A percentile compares a stretch with the other conserved stretches of the same genome.
Evolutionary conservation across 2,797 vertebrate genomes (phyloP).

Genomic region (Esox masquinongy): DNA sequence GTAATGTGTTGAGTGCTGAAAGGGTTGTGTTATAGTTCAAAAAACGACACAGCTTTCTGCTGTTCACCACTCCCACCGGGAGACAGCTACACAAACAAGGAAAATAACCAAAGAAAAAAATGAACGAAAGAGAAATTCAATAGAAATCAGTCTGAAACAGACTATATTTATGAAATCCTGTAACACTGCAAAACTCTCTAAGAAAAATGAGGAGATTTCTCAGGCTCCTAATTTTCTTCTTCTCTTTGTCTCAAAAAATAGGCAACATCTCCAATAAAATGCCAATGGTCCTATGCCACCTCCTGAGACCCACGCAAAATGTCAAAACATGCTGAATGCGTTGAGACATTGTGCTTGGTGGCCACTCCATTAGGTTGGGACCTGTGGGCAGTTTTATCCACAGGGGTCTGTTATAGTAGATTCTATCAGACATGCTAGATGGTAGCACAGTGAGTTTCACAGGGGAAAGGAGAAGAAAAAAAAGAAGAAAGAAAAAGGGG

Average conservation of each 20-base stretch:
- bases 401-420: conserved; percentile 66
- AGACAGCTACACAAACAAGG: conserved; percentile 12
- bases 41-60: conserved; percentile 53
- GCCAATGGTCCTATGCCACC: conserved; percentile 1
- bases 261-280: background rate
- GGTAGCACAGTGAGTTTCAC: background rate
- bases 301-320: background rate
- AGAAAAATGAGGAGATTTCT: conserved; percentile 28
- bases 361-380: conserved; percentile 40
- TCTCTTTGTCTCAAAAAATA: background rate
- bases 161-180: background rate
- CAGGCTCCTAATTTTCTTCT: conserved; percentile 32
- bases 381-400: conserved; percentile 53
- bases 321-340: conserved; percentile 49
- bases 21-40: conserved; percentile 46
- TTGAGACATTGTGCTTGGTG: conserved; percentile 71
- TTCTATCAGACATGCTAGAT: conserved; percentile 61
- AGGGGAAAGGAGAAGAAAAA: background rate
- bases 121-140: conserved; percentile 28
- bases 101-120: background rate
- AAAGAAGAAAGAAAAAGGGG: no score
- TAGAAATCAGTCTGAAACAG: conserved; percentile 29
- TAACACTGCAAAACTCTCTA: conserved; percentile 4
- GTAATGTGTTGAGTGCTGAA: conserved; percentile 50
- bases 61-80: conserved; percentile 36